These are phyloP conservation scores for Lota lota DNA, from an alignment of 2,113 vertebrate species.

Conservation along the genomic window DNA sequence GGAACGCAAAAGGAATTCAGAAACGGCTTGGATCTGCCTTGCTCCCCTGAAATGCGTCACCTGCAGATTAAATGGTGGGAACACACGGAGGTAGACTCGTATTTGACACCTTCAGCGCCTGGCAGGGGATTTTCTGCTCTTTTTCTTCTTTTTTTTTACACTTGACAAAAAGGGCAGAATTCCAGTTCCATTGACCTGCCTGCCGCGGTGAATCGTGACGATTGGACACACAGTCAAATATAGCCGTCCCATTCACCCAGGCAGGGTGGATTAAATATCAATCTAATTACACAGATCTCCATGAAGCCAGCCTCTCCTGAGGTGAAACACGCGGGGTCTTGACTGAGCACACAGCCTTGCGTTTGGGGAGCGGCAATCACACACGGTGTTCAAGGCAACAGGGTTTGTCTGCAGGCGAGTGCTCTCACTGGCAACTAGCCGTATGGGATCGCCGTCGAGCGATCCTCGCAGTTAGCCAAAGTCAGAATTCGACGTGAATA, in stretches of 20 bases:
- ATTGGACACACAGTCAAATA: constrained; percentile 72
- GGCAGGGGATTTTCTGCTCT: constrained; percentile 8
- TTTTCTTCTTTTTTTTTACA: constrained; percentile 15
- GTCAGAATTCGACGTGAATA: too few species aligned
- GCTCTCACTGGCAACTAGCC: too few species aligned
- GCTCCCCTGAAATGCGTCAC: constrained; percentile 30
- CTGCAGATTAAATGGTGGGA: constrained; percentile 20
- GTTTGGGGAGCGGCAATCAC: constrained; percentile 27
- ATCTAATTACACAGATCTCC: constrained; percentile 71
- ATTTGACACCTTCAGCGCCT: constrained; percentile 28
- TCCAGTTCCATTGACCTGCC: constrained; percentile 42
- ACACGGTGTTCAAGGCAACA: not conserved
- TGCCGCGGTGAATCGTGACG: constrained; percentile 47
- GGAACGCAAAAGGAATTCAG: constrained; percentile 17
- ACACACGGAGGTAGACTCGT: constrained; percentile 6
- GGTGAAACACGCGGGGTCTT: constrained; percentile 28
- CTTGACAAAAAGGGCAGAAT: constrained; percentile 35
- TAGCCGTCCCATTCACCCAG: constrained; percentile 63
- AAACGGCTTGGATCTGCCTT: constrained; percentile 6
- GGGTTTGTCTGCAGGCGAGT: too few species aligned
- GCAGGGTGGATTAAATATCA: constrained; percentile 64
- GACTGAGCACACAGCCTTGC: constrained; percentile 5
- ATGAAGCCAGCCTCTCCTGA: constrained; percentile 62
- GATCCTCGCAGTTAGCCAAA: too few species aligned
- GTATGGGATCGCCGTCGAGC: too few species aligned